These are phyloP conservation scores for Parazoanthus swiftii DNA, from an alignment of 92 coral and sea anemone genomes.

Conservation along the genomic window DNA sequence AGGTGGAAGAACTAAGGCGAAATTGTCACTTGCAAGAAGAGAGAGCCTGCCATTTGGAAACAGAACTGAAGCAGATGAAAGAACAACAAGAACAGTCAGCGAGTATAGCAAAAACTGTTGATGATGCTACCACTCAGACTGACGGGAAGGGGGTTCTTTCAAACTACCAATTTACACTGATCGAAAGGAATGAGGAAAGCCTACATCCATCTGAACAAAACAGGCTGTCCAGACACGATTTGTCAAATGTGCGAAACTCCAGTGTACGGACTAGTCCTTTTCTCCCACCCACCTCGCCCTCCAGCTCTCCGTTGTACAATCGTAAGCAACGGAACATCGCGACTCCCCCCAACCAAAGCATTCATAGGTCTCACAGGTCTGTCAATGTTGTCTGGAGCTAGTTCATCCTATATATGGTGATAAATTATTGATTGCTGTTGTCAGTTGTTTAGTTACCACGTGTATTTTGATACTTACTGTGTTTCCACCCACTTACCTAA, in stretches of 20 bases:
- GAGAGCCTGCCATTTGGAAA: slow-evolving; percentile 66
- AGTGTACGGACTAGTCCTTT: not conserved
- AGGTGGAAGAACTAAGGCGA: slow-evolving; percentile 55
- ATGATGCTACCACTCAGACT: slow-evolving; percentile 13
- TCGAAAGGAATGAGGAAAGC: not conserved
- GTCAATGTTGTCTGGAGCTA: not conserved
- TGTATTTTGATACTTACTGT: not conserved
- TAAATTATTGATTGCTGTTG: too few species aligned
- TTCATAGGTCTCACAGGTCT: slow-evolving; percentile 4
- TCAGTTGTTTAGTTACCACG: not conserved
- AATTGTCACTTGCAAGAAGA: slow-evolving; percentile 77
- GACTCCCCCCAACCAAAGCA: not conserved
- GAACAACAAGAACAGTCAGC: slow-evolving; percentile 34
- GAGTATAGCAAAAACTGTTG: slow-evolving; percentile 15
- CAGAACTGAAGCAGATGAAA: slow-evolving; percentile 59
- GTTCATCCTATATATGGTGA: not conserved
- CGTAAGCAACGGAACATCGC: not conserved
- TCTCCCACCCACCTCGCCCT: not conserved
- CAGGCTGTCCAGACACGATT: not conserved
- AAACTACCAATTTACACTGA: not conserved
- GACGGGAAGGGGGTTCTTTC: slow-evolving; percentile 1
- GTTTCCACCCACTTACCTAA: not conserved
- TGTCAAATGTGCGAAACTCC: not conserved
- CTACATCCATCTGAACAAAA: not conserved
- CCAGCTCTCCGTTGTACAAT: not conserved